Conservation (phyloP, 2,113 vertebrate species). For the Gorsachius goisagi region DNA sequence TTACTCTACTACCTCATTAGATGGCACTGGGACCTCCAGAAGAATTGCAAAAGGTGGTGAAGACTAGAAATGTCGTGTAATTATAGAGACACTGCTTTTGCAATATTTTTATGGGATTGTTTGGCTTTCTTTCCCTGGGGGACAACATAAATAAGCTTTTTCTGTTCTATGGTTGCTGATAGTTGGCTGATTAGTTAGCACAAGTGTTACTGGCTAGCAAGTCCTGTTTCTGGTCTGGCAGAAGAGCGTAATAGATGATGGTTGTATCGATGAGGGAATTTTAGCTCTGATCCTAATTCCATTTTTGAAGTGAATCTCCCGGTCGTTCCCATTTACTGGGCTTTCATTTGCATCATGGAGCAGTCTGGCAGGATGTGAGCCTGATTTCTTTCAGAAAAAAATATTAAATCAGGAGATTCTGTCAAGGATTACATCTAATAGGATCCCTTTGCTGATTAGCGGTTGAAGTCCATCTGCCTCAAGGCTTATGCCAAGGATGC, state of each 20-base stretch:
- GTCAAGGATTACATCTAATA: neutral
- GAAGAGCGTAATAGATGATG: neutral
- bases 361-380: neutral
- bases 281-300: neutral
- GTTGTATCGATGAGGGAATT: neutral
- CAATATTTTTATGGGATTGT: neutral
- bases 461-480: neutral
- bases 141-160: neutral
- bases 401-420: neutral
- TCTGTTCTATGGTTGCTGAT: neutral
- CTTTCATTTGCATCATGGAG: neutral
- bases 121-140: neutral
- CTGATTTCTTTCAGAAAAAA: neutral
- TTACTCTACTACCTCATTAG: neutral
- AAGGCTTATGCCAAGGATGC: rapidly evolving
- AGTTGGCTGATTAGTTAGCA: neutral
- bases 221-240: neutral
- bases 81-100: rapidly evolving
- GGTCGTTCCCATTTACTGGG: neutral
- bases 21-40: neutral
- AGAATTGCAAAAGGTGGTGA: neutral
- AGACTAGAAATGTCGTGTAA: neutral
- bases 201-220: neutral
- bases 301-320: neutral
- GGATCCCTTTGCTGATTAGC: neutral